Conservation (phyloP, 2,797 vertebrate species). For the Anas capensis region DNA sequence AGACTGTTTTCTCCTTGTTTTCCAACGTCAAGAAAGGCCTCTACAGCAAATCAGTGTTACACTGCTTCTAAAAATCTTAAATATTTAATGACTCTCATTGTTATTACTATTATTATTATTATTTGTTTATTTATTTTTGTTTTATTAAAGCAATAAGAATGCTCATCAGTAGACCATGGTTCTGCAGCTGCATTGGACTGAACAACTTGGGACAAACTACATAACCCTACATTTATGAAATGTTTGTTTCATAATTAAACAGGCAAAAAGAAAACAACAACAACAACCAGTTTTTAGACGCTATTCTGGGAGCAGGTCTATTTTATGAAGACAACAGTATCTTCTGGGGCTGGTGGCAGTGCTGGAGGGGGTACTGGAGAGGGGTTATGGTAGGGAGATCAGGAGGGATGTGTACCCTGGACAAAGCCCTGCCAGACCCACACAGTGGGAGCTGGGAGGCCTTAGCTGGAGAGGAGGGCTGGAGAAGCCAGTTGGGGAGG, state of each 20-base stretch:
- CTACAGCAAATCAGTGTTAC: not conserved
- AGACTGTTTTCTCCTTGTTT: not conserved
- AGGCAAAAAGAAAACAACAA: not conserved
- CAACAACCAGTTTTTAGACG: not conserved
- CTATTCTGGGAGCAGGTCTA: not conserved
- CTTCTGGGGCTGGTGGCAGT: not conserved
- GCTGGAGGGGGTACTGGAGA: not conserved
- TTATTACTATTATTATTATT: too few relatives aligned
- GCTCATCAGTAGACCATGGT: not conserved
- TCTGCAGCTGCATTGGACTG: not conserved
- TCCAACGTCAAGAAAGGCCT: not conserved
- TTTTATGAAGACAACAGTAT: not conserved
- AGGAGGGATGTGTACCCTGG: rapidly evolving
- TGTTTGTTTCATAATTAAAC: not conserved
- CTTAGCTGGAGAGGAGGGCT: not conserved
- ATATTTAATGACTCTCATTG: not conserved
- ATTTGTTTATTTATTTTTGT: not conserved
- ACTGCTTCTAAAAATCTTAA: not conserved
- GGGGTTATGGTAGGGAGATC: not conserved
- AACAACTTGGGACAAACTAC: not conserved
- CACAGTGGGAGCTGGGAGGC: rapidly evolving
- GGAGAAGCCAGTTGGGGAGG: not conserved
- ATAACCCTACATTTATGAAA: not conserved
- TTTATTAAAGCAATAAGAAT: not conserved
- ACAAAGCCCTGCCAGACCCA: not conserved